These are phyloP conservation scores for Pipra filicauda DNA, from an alignment of 2,113 vertebrate species.

Conservation along the genomic window DNA sequence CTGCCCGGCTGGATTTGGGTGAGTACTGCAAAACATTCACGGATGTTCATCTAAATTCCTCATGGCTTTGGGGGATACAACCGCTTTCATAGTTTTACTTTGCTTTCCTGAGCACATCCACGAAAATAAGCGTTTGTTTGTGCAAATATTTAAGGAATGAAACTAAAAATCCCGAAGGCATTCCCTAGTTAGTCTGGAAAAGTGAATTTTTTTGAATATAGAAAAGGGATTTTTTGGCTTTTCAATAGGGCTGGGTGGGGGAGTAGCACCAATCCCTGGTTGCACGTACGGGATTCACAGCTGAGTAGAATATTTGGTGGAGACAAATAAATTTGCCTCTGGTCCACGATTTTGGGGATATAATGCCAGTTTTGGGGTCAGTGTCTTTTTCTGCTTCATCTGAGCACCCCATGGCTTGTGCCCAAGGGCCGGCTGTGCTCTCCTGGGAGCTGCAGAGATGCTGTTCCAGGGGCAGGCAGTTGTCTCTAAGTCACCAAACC, in stretches of 20 bases:
- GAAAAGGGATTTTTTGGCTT: background rate
- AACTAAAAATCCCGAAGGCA: background rate
- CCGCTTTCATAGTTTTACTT: background rate
- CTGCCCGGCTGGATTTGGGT: background rate
- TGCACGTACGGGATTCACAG: rapidly evolving
- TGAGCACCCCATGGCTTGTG: rapidly evolving
- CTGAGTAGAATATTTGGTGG: rapidly evolving
- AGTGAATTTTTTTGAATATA: background rate
- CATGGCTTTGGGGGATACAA: background rate
- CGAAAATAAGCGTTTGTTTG: background rate
- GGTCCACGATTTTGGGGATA: background rate
- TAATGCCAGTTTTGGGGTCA: background rate
- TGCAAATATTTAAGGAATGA: background rate
- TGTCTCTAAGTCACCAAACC: background rate
- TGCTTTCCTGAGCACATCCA: background rate
- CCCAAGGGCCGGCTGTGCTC: background rate
- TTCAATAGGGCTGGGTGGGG: background rate
- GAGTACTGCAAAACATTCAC: background rate
- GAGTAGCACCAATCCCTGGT: background rate
- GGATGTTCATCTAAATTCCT: background rate
- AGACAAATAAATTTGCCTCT: background rate
- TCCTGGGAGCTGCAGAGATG: background rate
- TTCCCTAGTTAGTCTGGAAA: background rate
- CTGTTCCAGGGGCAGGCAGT: background rate
- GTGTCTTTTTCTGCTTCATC: background rate